These are phyloP conservation scores for Marisa cornuarietis DNA, from an alignment of 1,140 invertebrate genomes.

Conservation along the genomic window DNA sequence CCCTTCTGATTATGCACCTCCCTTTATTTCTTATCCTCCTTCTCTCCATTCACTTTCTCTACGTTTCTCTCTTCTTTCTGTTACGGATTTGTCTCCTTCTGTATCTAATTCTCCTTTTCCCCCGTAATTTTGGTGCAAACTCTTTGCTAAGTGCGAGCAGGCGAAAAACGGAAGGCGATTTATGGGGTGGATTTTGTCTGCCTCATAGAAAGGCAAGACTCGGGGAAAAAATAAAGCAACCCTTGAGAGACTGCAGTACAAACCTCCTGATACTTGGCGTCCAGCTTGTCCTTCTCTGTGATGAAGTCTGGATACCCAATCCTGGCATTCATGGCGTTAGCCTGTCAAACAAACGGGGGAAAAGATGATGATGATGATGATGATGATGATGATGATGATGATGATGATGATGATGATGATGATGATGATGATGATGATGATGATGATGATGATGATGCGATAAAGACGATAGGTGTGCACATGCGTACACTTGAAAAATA, in stretches of 20 bases:
- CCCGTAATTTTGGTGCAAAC: no score
- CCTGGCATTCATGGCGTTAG: constrained; percentile 78
- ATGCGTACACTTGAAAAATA: no score
- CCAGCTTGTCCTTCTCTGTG: constrained; percentile 74
- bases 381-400: not conserved
- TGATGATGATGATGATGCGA: no score
- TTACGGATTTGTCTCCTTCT: no score
- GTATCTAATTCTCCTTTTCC: no score
- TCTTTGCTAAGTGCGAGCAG: no score
- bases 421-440: no score
- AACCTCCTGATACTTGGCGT: constrained; percentile 79
- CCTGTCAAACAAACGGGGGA: constrained; percentile 52
- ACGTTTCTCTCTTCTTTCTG: not conserved
- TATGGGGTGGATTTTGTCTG: not conserved
- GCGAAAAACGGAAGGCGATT: no score
- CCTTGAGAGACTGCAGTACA: constrained; percentile 28
- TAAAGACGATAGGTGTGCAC: no score
- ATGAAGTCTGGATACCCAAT: constrained; percentile 92
- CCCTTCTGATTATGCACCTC: not conserved
- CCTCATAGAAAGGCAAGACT: not conserved
- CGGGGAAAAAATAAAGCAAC: no score
- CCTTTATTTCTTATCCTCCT: not conserved
- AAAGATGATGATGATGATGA: not conserved
- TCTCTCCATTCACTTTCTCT: not conserved
- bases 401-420: not conserved